These are phyloP conservation scores for Temnothorax curvispinosus DNA, from an alignment of 1,140 invertebrate genomes.

Conservation along the genomic window DNA sequence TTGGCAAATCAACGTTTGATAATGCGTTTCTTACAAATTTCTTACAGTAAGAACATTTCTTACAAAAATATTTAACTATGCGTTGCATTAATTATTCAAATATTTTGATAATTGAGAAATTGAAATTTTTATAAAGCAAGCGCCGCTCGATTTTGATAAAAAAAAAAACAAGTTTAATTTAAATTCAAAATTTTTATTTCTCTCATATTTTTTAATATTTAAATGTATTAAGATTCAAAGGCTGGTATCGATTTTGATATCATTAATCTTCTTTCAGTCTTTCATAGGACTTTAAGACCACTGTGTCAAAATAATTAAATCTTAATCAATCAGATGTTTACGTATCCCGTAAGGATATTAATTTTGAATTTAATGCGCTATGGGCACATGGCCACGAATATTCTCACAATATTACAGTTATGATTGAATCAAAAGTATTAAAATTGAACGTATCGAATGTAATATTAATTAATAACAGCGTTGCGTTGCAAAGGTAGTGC, in stretches of 20 bases:
- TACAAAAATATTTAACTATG: neutral
- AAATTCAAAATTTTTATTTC: neutral
- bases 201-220: neutral
- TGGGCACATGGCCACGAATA: neutral
- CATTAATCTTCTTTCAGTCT: neutral
- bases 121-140: neutral
- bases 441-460: constrained; percentile 47
- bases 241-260: neutral
- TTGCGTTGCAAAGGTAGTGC: neutral
- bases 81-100: neutral
- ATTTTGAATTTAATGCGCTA: constrained; percentile 12
- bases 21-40: neutral
- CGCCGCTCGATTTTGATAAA: neutral
- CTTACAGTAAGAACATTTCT: neutral
- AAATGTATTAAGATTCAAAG: constrained; percentile 24
- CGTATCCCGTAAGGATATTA: constrained; percentile 2
- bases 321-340: constrained; percentile 29
- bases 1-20: neutral
- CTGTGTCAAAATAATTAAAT: constrained; percentile 8
- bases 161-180: constrained; percentile 5
- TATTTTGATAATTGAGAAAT: neutral
- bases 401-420: constrained; percentile 23
- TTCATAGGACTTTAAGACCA: neutral
- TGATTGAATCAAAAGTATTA: constrained; percentile 10
- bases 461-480: constrained; percentile 53